These are phyloP conservation scores for Maconellicoccus hirsutus DNA, from an alignment of 1,140 invertebrate species.

Conservation along the genomic window DNA sequence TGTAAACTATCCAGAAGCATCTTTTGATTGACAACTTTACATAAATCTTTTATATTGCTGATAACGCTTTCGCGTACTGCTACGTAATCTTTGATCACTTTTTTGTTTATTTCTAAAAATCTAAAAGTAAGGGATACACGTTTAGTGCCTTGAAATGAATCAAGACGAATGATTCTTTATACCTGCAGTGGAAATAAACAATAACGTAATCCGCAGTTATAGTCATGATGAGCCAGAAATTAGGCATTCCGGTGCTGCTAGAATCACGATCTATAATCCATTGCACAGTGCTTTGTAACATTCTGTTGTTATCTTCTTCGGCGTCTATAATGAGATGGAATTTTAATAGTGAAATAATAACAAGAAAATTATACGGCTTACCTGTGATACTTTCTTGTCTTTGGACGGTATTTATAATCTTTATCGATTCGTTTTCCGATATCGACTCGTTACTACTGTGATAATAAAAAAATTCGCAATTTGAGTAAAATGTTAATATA, in stretches of 20 bases:
- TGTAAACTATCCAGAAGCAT: slow-evolving; percentile 56
- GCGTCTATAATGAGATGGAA: neutral
- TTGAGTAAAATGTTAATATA: no score
- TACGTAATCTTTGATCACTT: slow-evolving; percentile 41
- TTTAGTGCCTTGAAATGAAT: neutral
- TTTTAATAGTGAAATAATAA: neutral
- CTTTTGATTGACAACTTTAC: slow-evolving; percentile 59
- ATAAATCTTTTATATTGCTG: slow-evolving; percentile 45
- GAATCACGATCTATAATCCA: slow-evolving; percentile 45
- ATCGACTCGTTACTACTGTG: slow-evolving; percentile 9
- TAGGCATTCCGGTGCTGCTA: slow-evolving; percentile 44
- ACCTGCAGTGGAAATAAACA: slow-evolving; percentile 59
- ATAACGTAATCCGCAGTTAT: slow-evolving; percentile 47
- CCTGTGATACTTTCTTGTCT: slow-evolving; percentile 1
- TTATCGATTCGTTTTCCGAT: neutral
- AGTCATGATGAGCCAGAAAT: slow-evolving; percentile 64
- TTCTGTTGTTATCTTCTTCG: slow-evolving; percentile 10
- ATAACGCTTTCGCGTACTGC: slow-evolving; percentile 43
- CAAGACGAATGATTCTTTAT: slow-evolving; percentile 23
- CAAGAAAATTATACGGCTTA: neutral
- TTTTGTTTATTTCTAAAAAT: slow-evolving; percentile 42
- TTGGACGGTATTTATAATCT: neutral
- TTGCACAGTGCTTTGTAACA: slow-evolving; percentile 30
- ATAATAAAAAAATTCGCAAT: neutral
- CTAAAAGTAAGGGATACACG: slow-evolving; percentile 31